These are phyloP conservation scores for Theocolax elegans DNA, from an alignment of 1,140 invertebrate genomes.

Conservation along the genomic window DNA sequence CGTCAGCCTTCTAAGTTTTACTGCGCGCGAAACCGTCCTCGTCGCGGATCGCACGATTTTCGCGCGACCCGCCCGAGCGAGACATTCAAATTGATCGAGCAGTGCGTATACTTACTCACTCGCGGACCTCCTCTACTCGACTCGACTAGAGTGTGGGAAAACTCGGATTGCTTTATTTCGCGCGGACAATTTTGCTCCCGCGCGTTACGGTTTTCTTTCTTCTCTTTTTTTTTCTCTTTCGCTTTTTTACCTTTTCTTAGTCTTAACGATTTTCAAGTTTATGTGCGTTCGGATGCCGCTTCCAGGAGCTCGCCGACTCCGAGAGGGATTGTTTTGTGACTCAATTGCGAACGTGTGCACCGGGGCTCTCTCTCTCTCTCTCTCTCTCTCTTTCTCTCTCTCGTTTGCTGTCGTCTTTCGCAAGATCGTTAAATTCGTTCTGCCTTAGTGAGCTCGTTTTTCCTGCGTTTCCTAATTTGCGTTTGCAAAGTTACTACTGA, in stretches of 20 bases:
- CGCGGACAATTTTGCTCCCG: not conserved
- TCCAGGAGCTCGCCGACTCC: too few relatives aligned
- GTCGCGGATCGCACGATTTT: not conserved
- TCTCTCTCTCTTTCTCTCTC: conserved; percentile 2
- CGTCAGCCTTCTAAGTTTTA: not conserved
- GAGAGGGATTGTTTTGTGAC: too few relatives aligned
- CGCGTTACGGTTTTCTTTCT: not conserved
- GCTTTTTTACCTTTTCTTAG: not conserved
- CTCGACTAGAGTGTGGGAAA: conserved; percentile 13
- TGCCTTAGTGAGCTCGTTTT: too few relatives aligned
- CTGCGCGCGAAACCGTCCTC: too few relatives aligned
- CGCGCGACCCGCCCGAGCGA: not conserved
- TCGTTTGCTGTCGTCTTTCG: not conserved
- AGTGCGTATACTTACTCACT: not conserved
- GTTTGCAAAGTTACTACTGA: too few relatives aligned
- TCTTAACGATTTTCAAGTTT: too few relatives aligned
- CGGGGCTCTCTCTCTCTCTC: not conserved
- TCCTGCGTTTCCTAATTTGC: too few relatives aligned
- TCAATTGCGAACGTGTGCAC: too few relatives aligned
- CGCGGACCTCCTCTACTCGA: too few relatives aligned
- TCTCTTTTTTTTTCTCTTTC: too few relatives aligned
- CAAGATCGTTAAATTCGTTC: not conserved
- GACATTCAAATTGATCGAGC: conserved; percentile 11
- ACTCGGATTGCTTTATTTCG: conserved; percentile 7
- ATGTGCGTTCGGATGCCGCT: too few relatives aligned